Evolutionary conservation across 2,797 vertebrate genomes (phyloP).

Genomic region (Sebastes umbrosus): DNA sequence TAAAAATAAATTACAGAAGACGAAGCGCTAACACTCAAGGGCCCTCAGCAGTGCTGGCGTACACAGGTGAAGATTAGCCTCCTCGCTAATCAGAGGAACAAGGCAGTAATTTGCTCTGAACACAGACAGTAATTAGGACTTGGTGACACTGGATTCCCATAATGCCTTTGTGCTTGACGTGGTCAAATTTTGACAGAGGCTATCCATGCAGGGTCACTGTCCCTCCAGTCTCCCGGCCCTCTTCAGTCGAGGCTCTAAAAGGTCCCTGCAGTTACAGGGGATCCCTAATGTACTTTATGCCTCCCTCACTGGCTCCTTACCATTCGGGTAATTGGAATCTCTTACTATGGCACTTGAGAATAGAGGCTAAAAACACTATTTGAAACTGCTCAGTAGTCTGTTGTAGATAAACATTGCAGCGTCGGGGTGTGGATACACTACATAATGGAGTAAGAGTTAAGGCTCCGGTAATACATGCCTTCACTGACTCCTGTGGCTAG

Average conservation of each 20-base stretch:
- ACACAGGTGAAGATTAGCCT: conserved; percentile 86
- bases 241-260: conserved; percentile 80
- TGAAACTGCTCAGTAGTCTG: conserved; percentile 82
- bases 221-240: conserved; percentile 78
- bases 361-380: conserved; percentile 83
- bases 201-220: conserved; percentile 84
- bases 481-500: conserved; percentile 79
- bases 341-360: conserved; percentile 82
- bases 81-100: conserved; percentile 85
- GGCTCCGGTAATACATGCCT: conserved; percentile 82
- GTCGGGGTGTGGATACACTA: conserved; percentile 78
- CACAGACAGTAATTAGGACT: conserved; percentile 86
- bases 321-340: conserved; percentile 84
- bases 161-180: conserved; percentile 85
- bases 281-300: conserved; percentile 83
- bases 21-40: conserved; percentile 85
- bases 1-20: conserved; percentile 87
- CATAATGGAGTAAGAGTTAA: conserved; percentile 82
- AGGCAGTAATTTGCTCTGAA: conserved; percentile 85
- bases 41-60: conserved; percentile 84
- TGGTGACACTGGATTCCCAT: conserved; percentile 85
- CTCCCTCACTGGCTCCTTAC: conserved; percentile 81
- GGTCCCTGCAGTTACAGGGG: conserved; percentile 80
- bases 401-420: conserved; percentile 83
- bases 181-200: conserved; percentile 84